These are phyloP conservation scores for Megaptera novaeangliae DNA, from an alignment of 2,113 vertebrate species.

Conservation along the genomic window DNA sequence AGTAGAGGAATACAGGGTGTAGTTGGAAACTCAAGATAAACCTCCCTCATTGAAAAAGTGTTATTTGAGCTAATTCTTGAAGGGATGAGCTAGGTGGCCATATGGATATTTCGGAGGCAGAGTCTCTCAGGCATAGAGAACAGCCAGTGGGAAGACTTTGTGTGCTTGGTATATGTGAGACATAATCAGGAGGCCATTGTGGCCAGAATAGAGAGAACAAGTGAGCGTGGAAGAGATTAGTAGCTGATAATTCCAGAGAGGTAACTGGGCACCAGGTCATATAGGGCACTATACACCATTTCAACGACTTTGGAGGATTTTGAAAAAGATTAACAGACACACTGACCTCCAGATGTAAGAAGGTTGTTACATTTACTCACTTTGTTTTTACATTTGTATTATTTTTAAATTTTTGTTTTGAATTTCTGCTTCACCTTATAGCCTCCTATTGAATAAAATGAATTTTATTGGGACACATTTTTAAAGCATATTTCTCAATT, in stretches of 20 bases:
- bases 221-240: neutral
- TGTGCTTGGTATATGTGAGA: neutral
- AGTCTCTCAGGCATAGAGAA: neutral
- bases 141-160: neutral
- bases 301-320: neutral
- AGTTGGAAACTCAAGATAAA: neutral
- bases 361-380: neutral
- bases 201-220: neutral
- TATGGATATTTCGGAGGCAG: neutral
- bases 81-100: neutral
- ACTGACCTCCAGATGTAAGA: neutral
- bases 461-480: neutral
- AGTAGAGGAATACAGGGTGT: neutral
- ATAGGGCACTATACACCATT: neutral
- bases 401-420: neutral
- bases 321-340: neutral
- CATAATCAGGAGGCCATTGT: neutral
- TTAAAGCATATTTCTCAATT: neutral
- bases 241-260: neutral
- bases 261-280: neutral
- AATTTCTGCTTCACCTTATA: neutral
- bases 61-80: neutral
- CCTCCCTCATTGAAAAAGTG: neutral
- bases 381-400: neutral
- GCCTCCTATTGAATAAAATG: neutral